Evolutionary conservation across 2,113 vertebrate genomes (phyloP), one percentile per base, ranked within the genome.

Genomic region (Myotis davidii): DNA sequence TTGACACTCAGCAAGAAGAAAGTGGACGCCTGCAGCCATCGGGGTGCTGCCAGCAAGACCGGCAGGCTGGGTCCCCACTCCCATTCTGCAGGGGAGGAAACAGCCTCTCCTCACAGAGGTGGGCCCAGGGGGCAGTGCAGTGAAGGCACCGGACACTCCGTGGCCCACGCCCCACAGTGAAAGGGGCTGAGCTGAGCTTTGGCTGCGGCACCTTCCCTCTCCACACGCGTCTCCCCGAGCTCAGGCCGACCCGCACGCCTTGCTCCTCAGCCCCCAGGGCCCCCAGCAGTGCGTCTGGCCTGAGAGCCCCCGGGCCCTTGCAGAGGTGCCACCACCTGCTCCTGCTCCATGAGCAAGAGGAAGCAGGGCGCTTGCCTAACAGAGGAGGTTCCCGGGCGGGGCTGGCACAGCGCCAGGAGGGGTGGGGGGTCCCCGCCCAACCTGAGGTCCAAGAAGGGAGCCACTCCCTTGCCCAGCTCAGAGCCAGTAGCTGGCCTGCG

Each of bases 331-430:
- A 0, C 84, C 93, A 92, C 88, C 92, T 94, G 90, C 64, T 72
- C 54, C 50, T 37, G 50, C 39, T 37, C 21, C 2, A 1, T 25
- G 67, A 94, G 32, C 45, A 85, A 92, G 94, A 96, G 94, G 94
- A 97, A 96, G 70, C 87, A 77, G 92, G 82, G 81, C 67, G 45
- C 82, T 79, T 91, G 92, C 96, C 86, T 73, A 78, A 94, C 10
- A 93, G 77, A 88, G 96, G 96, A 97, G 96, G 89, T 88, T 88
- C 67, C 77, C 52, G 82, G 85, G 73, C 5, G 9, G 82, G 77
- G 72, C 34, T 8, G 70, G 56, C 20, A 1, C 37, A 20, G 23
- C 34, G 37, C 39, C 54, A 65, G 64, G 11, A 94, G 67, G 56
- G 17, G 45, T 29, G 27, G 9, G 50, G 65, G 81, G 65, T 74